Conservation (phyloP, 2,888 invertebrate genomes). For the Euphydryas editha region DNA sequence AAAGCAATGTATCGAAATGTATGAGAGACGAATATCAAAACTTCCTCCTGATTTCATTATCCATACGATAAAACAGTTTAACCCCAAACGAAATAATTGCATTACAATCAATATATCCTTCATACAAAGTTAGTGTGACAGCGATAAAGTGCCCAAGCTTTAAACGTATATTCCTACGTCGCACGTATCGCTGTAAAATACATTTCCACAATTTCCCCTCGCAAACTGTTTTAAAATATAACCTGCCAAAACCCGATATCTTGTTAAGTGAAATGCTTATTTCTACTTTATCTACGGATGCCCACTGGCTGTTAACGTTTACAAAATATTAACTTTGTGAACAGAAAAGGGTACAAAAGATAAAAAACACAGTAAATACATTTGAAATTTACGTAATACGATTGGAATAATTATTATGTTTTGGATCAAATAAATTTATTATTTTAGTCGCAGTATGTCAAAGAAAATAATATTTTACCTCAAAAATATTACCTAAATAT, state of each 20-base stretch:
- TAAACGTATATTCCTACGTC: conserved; percentile 23
- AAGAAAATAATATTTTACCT: too few relatives aligned
- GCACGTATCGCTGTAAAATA: conserved; percentile 34
- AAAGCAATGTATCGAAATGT: too few relatives aligned
- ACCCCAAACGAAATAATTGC: neutral
- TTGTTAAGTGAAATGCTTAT: conserved; percentile 43
- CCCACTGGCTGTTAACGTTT: conserved; percentile 39
- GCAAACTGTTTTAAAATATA: conserved; percentile 36
- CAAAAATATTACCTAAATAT: too few relatives aligned
- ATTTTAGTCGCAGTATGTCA: too few relatives aligned
- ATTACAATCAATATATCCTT: conserved; percentile 12
- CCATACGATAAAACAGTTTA: neutral
- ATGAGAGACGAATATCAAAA: neutral
- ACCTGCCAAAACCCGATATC: conserved; percentile 40
- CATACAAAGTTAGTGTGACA: conserved; percentile 13
- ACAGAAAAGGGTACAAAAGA: neutral
- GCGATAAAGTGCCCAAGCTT: conserved; percentile 26
- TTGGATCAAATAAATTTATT: neutral
- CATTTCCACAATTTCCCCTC: conserved; percentile 35
- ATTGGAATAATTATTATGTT: too few relatives aligned
- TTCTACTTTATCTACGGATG: conserved; percentile 42
- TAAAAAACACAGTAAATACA: neutral
- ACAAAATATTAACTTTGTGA: neutral
- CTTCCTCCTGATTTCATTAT: neutral
- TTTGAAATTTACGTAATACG: neutral